Evolutionary conservation across 2,888 invertebrate genomes (phyloP).

Genomic region (Drosophila nr. medialis): DNA sequence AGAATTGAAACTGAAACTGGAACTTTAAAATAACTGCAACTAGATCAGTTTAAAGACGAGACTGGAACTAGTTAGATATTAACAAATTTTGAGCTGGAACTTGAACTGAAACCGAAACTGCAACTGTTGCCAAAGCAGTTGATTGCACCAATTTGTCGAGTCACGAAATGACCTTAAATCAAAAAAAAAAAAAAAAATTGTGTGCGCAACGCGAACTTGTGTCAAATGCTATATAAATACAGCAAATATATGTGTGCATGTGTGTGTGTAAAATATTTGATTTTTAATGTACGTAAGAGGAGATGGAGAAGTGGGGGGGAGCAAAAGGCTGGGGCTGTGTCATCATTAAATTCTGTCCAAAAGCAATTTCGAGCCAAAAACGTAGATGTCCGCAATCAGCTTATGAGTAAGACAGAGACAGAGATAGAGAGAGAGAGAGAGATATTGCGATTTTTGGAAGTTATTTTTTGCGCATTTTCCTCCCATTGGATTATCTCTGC

Average conservation of each 20-base stretch:
- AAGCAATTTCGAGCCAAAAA: constrained; percentile 64
- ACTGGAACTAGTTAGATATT: not conserved
- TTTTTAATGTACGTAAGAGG: constrained; percentile 27
- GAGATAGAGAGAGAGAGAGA: not conserved
- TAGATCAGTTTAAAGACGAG: not conserved
- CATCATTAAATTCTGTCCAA: constrained; percentile 73
- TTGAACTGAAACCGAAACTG: not conserved
- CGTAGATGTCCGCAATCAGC: constrained; percentile 49
- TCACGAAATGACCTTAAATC: constrained; percentile 29
- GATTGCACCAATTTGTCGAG: constrained; percentile 10
- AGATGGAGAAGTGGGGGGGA: not conserved
- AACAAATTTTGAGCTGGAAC: not conserved
- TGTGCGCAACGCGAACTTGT: constrained; percentile 25
- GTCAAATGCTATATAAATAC: constrained; percentile 35
- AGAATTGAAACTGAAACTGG: not conserved
- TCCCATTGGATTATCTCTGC: constrained; percentile 1
- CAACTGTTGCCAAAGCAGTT: not conserved
- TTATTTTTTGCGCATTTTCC: not conserved
- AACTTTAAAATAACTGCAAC: not conserved
- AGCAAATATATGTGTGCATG: constrained; percentile 1
- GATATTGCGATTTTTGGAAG: not conserved
- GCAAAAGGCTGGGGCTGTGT: constrained; percentile 26
- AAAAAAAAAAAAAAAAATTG: not conserved
- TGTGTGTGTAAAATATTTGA: constrained; percentile 20
- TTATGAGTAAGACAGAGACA: constrained; percentile 8